phyloP scores from a whole-genome alignment of 2,797 vertebrate genomes.

The Amblyopsis hoosieri region DNA sequence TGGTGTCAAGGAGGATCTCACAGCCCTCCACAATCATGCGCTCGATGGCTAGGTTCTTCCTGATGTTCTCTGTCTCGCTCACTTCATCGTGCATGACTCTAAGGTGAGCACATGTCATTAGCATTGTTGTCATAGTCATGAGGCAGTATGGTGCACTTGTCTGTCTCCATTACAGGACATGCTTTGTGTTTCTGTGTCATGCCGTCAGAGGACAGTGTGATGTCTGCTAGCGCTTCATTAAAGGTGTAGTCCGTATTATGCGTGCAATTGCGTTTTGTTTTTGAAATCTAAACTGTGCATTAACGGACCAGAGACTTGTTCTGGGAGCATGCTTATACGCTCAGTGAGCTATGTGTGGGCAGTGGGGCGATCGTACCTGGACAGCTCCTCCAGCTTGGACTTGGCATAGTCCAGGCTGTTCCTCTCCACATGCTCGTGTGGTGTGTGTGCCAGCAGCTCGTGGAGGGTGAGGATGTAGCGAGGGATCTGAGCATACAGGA shows the following conservation, averaged over 20 bases:
- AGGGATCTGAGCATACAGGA: conserved; percentile 82
- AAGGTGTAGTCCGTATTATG: no score
- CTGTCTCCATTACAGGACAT: no score
- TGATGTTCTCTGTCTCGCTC: conserved; percentile 97
- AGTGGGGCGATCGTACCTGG: conserved; percentile 79
- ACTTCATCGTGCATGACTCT: conserved; percentile 99
- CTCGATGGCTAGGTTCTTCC: conserved; percentile 96
- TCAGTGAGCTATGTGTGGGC: neutral
- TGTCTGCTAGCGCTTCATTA: no score
- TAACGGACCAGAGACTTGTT: no score
- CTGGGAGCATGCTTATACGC: no score
- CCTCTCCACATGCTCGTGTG: conserved; percentile 95
- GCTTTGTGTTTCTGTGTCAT: no score
- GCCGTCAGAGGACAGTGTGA: no score
- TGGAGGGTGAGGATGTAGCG: conserved; percentile 97
- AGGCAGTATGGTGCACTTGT: no score
- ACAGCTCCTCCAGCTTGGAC: conserved; percentile 96
- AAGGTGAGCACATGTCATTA: neutral
- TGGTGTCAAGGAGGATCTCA: conserved; percentile 96
- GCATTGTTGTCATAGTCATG: no score
- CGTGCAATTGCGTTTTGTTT: no score
- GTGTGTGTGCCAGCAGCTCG: conserved; percentile 94
- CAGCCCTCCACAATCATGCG: conserved; percentile 98
- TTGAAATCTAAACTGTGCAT: no score
- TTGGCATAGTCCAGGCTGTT: conserved; percentile 98